Percentiles rank a stretch among this genome's conserved stretches.
These are phyloP conservation scores for Oreotrochilus melanogaster DNA, from an alignment of 2,113 vertebrate species.

Conservation along the genomic window DNA sequence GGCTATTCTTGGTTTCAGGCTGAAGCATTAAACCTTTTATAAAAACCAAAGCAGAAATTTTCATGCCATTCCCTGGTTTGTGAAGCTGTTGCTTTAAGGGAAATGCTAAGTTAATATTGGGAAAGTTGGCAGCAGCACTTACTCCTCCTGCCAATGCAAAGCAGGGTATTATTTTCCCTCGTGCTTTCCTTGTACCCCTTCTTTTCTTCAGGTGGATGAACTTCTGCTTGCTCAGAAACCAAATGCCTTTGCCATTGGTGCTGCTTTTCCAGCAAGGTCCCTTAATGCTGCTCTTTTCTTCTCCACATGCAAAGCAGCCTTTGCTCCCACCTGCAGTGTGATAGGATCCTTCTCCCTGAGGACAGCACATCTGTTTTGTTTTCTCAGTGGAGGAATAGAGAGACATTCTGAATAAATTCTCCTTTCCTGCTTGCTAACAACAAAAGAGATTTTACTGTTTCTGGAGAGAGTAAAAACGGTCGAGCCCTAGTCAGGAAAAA, in stretches of 20 bases:
- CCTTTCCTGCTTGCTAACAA: constrained; percentile 32
- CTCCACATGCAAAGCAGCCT: background rate
- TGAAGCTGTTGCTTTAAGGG: constrained; percentile 14
- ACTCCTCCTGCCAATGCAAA: constrained; percentile 36
- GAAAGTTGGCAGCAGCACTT: constrained; percentile 11
- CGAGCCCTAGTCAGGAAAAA: constrained; percentile 32
- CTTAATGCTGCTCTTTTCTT: background rate
- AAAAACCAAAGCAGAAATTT: background rate
- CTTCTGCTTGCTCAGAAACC: background rate
- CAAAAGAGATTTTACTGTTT: constrained; percentile 31
- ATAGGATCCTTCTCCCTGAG: constrained; percentile 31
- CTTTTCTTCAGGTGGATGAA: constrained; percentile 2
- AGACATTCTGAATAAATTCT: constrained; percentile 11
- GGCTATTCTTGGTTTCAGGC: background rate
- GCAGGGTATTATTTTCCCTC: background rate
- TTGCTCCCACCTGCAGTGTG: constrained; percentile 37
- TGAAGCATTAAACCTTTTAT: background rate
- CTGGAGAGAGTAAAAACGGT: constrained; percentile 16
- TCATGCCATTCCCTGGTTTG: background rate
- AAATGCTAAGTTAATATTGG: background rate
- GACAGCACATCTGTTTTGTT: constrained; percentile 48
- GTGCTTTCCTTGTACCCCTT: background rate
- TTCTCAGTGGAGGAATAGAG: background rate
- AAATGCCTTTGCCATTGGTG: background rate
- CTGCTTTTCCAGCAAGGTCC: background rate